Base-by-base conservation (phyloP, 2,888 invertebrate species). In the Azorinus chamasolen region DNA sequence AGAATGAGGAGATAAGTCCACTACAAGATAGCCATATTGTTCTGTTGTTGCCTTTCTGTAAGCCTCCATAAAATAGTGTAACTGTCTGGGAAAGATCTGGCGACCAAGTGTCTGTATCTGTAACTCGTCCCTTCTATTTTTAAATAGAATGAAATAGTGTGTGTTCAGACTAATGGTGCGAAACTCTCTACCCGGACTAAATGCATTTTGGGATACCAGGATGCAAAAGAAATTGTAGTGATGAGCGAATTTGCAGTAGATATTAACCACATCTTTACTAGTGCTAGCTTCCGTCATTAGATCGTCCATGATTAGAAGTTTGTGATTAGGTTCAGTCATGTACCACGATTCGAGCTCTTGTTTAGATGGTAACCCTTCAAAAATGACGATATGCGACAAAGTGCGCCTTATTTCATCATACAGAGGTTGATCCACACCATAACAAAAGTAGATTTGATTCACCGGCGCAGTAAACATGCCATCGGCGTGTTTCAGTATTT, bases 1-100 rank as follows among this genome's bases (percentile, higher is more conserved):
- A 20, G 62, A 61, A 22, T 65, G 51, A 6, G 74, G 74, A 6
- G 50, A 55, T n/a, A 79, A 25, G 48, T 74, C 70, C 14, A 74
- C 50, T 14, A 64, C 43, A 20, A 79, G 57, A 46, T 72, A 72
- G 5, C 50, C 51, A 50, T 65, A 57, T 16, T 25, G 22, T 51
- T 61, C 27, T 45, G 37, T 37, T 54, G 74, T 71, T 5, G 66
- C 66, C 39, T 61, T 65, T 58, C 50, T 53, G 58, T 73, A 76
- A n/a, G 64, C 62, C 55, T 75, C 72, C 72, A 72, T 72, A 53
- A 80, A 76, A 50, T 61, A 80, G 2, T 62, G 57, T 20, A 55
- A 20, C 59, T 73, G 72, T 32, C 70, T 48, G 4, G 76, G 73
- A 46, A 61, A 76, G 41, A 76, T 70, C 54, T 80, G 80, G 48